Percentiles rank a stretch among this genome's conserved stretches.
These are phyloP conservation scores for Rotaria magnacalcarata DNA, from an alignment of 2,888 invertebrate genomes.

Conservation along the genomic window DNA sequence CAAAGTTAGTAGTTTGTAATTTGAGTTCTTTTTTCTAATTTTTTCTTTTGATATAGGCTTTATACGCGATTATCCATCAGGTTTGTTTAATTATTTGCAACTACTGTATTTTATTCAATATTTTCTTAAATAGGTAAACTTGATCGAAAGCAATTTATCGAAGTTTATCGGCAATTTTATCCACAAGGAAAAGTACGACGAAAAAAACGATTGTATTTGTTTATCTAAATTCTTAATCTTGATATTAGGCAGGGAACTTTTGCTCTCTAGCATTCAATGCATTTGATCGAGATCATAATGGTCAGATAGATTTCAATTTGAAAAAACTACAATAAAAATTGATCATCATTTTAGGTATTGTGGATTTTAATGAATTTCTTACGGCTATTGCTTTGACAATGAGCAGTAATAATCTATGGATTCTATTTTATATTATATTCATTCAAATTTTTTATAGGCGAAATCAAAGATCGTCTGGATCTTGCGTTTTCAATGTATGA, in stretches of 20 bases:
- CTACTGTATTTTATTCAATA: no score
- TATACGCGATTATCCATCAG: background rate
- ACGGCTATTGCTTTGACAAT: background rate
- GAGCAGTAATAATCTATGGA: background rate
- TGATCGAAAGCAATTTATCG: constrained; percentile 17
- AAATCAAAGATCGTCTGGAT: background rate
- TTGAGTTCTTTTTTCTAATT: no score
- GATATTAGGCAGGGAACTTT: background rate
- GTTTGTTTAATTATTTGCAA: background rate
- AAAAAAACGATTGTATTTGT: background rate
- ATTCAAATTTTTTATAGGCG: background rate
- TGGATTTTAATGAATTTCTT: constrained; percentile 17
- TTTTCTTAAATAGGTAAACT: background rate
- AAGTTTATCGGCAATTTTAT: constrained; percentile 15
- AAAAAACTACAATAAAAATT: no score
- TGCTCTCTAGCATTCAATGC: constrained; percentile 8
- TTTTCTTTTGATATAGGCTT: background rate
- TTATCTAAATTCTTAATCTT: background rate
- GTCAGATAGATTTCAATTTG: background rate
- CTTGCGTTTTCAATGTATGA: constrained; percentile 18
- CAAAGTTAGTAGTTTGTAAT: background rate
- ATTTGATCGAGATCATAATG: constrained; percentile 11
- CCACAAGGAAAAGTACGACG: constrained; percentile 5
- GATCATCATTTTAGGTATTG: background rate
- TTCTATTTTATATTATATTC: background rate